Conservation (phyloP, 2,888 invertebrate genomes). For the Leptopterna dolabrata region DNA sequence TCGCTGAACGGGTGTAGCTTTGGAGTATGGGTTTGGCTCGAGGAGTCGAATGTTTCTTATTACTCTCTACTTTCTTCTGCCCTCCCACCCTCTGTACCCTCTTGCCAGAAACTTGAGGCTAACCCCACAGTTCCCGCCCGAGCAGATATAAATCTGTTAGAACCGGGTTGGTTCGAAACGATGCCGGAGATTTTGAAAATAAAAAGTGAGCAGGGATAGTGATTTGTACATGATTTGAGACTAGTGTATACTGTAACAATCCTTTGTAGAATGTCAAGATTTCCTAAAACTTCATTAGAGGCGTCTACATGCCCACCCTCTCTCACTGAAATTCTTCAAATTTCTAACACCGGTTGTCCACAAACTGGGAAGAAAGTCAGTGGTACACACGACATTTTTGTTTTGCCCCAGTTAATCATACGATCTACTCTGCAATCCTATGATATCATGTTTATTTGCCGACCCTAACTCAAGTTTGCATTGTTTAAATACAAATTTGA, state of each 20-base stretch:
- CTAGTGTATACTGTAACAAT: not conserved
- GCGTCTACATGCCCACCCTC: no score
- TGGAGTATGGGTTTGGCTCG: not conserved
- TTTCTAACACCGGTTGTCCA: no score
- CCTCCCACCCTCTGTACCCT: no score
- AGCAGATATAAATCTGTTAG: not conserved
- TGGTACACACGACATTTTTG: no score
- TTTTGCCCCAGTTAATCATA: no score
- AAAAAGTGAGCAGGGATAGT: not conserved
- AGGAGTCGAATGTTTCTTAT: slow-evolving; percentile 45
- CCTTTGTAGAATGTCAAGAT: not conserved
- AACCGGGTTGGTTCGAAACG: not conserved
- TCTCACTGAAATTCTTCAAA: no score
- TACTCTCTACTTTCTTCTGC: slow-evolving; percentile 24
- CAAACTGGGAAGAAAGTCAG: no score
- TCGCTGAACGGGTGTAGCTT: not conserved
- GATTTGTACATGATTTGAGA: not conserved
- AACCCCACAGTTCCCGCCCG: not conserved
- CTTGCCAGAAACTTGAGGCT: not conserved
- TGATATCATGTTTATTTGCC: no score
- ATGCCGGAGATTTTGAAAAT: not conserved
- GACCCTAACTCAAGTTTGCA: no score
- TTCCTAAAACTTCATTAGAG: not conserved
- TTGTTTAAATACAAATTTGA: no score
- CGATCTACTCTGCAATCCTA: no score